These are phyloP conservation scores for Eulacestoma nigropectus DNA, from an alignment of 2,113 vertebrate species.

Conservation along the genomic window DNA sequence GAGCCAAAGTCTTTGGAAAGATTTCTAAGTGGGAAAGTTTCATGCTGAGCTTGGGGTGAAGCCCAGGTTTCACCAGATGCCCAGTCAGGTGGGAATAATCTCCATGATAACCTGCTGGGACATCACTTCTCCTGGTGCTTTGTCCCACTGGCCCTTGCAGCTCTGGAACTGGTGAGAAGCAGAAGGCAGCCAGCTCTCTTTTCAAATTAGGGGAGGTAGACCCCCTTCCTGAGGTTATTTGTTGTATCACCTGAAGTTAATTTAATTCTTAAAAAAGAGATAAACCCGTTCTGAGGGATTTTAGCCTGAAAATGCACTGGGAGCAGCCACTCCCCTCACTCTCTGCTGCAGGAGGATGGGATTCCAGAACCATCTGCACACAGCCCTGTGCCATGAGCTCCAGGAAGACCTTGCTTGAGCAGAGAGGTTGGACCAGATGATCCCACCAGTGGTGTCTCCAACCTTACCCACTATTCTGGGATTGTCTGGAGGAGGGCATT, in stretches of 20 bases:
- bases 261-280: neutral
- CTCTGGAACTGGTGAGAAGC: neutral
- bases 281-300: neutral
- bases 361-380: neutral
- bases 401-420: neutral
- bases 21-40: neutral
- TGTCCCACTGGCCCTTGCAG: neutral
- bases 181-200: neutral
- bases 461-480: accelerated
- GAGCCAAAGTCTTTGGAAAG: neutral
- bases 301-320: neutral
- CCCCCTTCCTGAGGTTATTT: neutral
- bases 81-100: neutral
- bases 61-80: neutral
- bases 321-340: neutral
- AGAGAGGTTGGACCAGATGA: neutral
- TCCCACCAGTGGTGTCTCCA: neutral
- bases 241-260: neutral
- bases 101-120: neutral
- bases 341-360: neutral
- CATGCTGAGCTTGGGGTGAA: neutral
- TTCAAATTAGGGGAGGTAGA: neutral
- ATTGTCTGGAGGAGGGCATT: neutral
- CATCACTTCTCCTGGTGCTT: neutral
- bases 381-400: neutral